phyloP scores from a whole-genome alignment of 2,888 invertebrate genomes.

The Gymnoscelis rufifasciata region DNA sequence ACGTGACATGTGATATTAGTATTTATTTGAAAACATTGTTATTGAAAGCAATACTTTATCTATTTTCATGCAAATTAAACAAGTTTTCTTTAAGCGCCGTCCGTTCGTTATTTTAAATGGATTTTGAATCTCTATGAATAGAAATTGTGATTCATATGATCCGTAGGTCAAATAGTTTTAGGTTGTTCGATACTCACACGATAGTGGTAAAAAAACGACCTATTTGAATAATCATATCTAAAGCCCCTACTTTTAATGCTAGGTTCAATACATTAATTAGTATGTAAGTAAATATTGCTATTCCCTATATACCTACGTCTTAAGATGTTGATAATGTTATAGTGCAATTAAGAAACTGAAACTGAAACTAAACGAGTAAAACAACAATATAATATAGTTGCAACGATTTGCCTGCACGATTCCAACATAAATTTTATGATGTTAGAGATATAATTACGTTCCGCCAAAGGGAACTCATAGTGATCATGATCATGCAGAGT shows the following conservation, averaged over 20 bases:
- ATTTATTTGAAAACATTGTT: slow-evolving; percentile 23
- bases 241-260: neutral
- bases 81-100: slow-evolving; percentile 19
- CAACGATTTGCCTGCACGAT: neutral
- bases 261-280: no score
- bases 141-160: slow-evolving; percentile 9
- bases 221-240: neutral
- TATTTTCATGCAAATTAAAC: slow-evolving; percentile 26
- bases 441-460: slow-evolving; percentile 2
- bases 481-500: slow-evolving; percentile 6
- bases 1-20: slow-evolving; percentile 23
- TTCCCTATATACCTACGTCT: no score
- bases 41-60: slow-evolving; percentile 11
- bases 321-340: no score
- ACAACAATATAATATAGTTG: no score
- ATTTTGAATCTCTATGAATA: slow-evolving; percentile 5
- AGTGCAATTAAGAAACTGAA: no score
- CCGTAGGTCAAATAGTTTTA: slow-evolving; percentile 9
- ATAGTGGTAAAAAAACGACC: neutral
- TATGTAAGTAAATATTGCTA: no score
- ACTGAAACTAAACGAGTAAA: no score
- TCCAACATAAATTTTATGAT: neutral
- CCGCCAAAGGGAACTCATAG: slow-evolving; percentile 4
- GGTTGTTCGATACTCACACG: neutral
- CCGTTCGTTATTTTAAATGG: slow-evolving; percentile 19